phyloP scores from a whole-genome alignment of 2,797 vertebrate species.

The Pseudochaenichthys georgianus region DNA sequence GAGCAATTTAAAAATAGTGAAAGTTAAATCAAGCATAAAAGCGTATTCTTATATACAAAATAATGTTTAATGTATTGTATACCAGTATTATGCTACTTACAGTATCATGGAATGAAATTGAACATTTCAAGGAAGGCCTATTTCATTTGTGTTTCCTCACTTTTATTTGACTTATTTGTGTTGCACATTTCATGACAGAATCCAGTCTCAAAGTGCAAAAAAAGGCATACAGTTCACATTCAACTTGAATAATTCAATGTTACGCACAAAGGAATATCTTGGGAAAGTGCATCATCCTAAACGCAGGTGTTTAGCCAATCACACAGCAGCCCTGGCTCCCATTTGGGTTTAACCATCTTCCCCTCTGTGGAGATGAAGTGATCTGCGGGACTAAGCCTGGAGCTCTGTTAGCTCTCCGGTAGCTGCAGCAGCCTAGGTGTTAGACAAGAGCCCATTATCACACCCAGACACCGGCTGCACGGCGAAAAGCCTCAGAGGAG shows the following conservation, averaged over 20 bases:
- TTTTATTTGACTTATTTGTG: neutral
- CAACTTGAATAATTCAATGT: neutral
- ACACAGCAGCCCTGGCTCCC: slow-evolving; percentile 6
- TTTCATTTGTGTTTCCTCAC: neutral
- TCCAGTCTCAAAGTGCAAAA: neutral
- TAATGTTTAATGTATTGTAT: neutral
- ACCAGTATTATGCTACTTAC: neutral
- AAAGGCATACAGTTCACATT: no score
- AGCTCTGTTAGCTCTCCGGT: slow-evolving; percentile 63
- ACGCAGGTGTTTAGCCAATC: slow-evolving; percentile 53
- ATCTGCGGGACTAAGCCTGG: slow-evolving; percentile 33
- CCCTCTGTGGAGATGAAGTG: slow-evolving; percentile 63
- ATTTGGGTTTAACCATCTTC: slow-evolving; percentile 45
- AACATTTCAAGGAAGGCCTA: neutral
- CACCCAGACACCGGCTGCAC: slow-evolving; percentile 76
- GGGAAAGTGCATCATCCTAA: neutral
- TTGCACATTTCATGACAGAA: neutral
- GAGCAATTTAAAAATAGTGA: neutral
- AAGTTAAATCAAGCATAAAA: neutral
- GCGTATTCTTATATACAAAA: neutral
- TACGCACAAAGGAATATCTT: neutral
- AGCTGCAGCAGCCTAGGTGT: slow-evolving; percentile 73
- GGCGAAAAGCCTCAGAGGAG: slow-evolving; percentile 69
- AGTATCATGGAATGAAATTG: neutral
- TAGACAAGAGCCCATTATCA: slow-evolving; percentile 83